These are phyloP conservation scores for Sebastes iracundus DNA, from an alignment of 2,797 vertebrate species.

Conservation along the genomic window DNA sequence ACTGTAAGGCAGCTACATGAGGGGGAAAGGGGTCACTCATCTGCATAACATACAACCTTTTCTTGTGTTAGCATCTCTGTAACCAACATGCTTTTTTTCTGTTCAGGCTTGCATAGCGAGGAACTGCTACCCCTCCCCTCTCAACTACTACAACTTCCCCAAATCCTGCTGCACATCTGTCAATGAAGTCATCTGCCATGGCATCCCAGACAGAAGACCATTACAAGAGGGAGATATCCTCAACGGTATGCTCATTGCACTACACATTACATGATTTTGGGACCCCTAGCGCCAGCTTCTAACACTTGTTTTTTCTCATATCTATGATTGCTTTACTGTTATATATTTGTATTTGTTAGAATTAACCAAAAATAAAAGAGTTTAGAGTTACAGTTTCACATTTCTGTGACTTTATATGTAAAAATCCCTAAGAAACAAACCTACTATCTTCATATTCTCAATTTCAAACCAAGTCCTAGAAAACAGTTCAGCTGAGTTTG, in stretches of 20 bases:
- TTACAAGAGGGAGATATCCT: conserved; percentile 97
- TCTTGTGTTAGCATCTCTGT: background rate
- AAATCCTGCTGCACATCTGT: conserved; percentile 99
- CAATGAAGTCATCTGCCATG: conserved; percentile 99
- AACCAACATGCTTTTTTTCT: background rate
- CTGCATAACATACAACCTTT: background rate
- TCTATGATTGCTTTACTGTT: background rate
- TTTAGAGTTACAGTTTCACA: background rate
- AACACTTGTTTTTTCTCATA: background rate
- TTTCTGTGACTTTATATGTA: background rate
- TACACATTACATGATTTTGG: too few relatives aligned
- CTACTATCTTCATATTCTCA: background rate
- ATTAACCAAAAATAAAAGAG: fast-evolving
- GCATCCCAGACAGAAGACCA: conserved; percentile 94
- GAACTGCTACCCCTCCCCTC: conserved; percentile 97
- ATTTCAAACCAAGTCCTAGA: background rate
- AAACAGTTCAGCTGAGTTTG: background rate
- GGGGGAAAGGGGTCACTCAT: background rate
- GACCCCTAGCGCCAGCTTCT: background rate
- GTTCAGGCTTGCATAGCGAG: conserved; percentile 93
- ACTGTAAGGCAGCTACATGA: background rate
- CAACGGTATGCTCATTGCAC: conserved; percentile 85
- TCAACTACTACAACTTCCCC: conserved; percentile 99
- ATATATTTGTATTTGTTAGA: background rate
- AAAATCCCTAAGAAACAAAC: background rate